Base-by-base conservation (phyloP, 1,140 invertebrate genomes). In the Aphaenogaster rudis region DNA sequence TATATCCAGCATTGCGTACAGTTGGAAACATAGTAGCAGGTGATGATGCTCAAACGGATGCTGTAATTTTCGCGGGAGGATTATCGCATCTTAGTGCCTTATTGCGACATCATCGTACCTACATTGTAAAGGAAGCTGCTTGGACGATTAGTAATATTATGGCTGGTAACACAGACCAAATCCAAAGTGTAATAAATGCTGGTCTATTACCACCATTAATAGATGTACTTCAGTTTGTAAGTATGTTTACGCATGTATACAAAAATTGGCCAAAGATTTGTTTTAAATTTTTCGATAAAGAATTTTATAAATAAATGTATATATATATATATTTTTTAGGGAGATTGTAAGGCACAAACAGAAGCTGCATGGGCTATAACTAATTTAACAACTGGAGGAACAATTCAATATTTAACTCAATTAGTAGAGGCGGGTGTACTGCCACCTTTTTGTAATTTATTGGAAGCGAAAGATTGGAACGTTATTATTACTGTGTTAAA, bases 11-110 rank as follows among this genome's bases (percentile, higher is more conserved):
- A 0, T 95, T 99, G 45, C 95, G 99, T 86, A 97, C 97, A 39
- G 96, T 98, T 28, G 98, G 98, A 17, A 98, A 98, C 92, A 98
- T 98, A 95, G 97, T 98, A 6, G 98, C 98, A 13, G 98, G 98
- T 4, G 97, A 96, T 90, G 98, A 98, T 95, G 80, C 84, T n/a
- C 97, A 99, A 97, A 99, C 99, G 15, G 99, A 99, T 94, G 96
- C 97, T 13, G 98, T 99, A 9, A 97, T 99, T 28, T 96, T 97
- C 76, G 97, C 97, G 76, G 98, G 97, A 13, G 98, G 97, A 77
- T 95, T 99, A 8, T 95, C 96, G 7, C 96, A 97, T 88, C 96
- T 99, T 74, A 96, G 96, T 6, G 93, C 95, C 11, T 96, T 99
- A 13, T 95, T 99, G n/a, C 95, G 96, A 63, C 98, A 99, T 94